Base-by-base conservation (phyloP, 2,113 vertebrate species). In the Clarias batrachus region DNA sequence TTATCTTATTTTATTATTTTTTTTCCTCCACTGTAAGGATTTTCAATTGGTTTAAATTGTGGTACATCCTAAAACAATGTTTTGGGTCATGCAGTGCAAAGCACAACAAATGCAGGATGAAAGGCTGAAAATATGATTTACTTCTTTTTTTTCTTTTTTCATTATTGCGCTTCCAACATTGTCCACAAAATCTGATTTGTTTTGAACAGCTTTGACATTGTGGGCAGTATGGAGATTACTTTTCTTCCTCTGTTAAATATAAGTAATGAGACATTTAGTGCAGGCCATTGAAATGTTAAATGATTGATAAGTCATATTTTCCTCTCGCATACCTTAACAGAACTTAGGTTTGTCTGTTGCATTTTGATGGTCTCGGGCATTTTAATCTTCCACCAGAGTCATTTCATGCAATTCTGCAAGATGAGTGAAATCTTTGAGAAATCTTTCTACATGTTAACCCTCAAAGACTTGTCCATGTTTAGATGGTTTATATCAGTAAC, bases 331-430 rank as follows among this genome's bases (percentile, higher is more conserved):
- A 11, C 68, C 25, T 65, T 65, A 65, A 30, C 12, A 25, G 3
- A 48, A 8, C 23, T n/a, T 7, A 74, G 71, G 7, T 78, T 78
- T 19, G 3, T 4, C 81, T 68, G 59, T 56, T 48, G 52, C 25
- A 62, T 73, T 77, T 88, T 89, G 70, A 7, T 74, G 23, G 52
- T 80, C 12, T 56, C 6, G 57, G 57, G 33, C 48, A 54, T 65
- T 80, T 66, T 52, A 10, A 27, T 76, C 25, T 48, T 65, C 65
- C 57, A 77, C 57, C 23, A 54, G 82, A 30, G 59, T 89, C 65
- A 74, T 89, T 86, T 86, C 57, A 84, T 57, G 60, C 52, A 23
- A 63, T 57, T 81, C 62, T 71, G 30, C 59, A 37, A 16, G 66
- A 76, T 77, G 25, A 85, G 48, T 8, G 25, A 65, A 57, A 77